These are phyloP conservation scores for Apantesis nais DNA, from an alignment of 2,888 invertebrate species.

Conservation along the genomic window DNA sequence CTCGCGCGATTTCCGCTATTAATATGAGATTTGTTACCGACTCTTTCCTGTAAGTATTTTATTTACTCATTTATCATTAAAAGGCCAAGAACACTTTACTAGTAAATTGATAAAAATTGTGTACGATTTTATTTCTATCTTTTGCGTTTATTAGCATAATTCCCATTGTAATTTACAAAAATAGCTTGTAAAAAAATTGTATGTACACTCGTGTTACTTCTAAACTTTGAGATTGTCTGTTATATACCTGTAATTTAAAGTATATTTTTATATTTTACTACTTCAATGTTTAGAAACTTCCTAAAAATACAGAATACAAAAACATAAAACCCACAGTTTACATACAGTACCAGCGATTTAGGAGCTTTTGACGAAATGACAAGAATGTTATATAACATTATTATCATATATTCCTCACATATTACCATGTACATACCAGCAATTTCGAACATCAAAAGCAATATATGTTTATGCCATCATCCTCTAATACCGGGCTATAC, in stretches of 20 bases:
- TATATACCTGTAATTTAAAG: background rate
- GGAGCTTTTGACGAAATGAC: background rate
- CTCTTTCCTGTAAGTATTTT: no score
- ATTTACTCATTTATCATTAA: no score
- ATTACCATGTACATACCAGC: slow-evolving; percentile 92
- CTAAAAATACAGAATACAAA: background rate
- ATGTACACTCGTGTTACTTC: no score
- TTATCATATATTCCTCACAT: background rate
- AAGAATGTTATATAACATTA: background rate
- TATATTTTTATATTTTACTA: background rate
- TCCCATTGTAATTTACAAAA: no score
- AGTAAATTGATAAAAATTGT: no score
- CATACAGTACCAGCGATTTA: background rate
- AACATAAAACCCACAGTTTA: background rate
- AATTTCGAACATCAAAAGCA: slow-evolving; percentile 93
- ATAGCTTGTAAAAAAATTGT: background rate
- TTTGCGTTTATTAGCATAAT: no score
- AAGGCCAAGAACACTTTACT: no score
- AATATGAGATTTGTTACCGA: no score
- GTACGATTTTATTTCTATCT: no score
- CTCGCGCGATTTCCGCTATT: no score
- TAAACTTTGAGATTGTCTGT: background rate
- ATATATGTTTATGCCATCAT: slow-evolving; percentile 93
- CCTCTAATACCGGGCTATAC: slow-evolving; percentile 87
- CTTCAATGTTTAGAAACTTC: background rate